Conservation (phyloP, 2,888 invertebrate species). For the Phytoseiulus persimilis region DNA sequence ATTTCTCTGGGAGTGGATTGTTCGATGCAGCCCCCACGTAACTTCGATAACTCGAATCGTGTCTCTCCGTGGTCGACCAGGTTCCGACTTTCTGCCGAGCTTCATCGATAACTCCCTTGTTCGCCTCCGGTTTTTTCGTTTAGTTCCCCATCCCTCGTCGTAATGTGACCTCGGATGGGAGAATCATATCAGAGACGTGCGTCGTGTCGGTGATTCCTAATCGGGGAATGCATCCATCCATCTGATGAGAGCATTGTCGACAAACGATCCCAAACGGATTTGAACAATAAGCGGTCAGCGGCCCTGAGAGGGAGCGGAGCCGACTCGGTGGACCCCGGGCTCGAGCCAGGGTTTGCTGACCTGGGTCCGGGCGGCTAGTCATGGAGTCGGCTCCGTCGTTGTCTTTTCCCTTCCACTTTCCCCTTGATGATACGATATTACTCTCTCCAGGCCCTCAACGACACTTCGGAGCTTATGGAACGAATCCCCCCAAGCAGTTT, state of each 20-base stretch:
- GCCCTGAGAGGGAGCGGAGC: not conserved
- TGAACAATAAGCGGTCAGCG: not conserved
- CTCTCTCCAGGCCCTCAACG: slow-evolving; percentile 21
- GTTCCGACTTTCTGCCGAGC: too few relatives aligned
- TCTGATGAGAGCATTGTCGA: not conserved
- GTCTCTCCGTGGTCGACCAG: too few relatives aligned
- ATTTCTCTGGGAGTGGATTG: too few relatives aligned
- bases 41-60: too few relatives aligned
- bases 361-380: not conserved
- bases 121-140: too few relatives aligned
- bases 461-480: slow-evolving; percentile 34
- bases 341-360: not conserved
- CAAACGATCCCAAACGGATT: not conserved
- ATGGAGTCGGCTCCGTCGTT: not conserved
- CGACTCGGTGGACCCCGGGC: not conserved
- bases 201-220: not conserved
- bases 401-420: not conserved
- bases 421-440: not conserved
- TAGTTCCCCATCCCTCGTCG: too few relatives aligned
- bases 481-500: slow-evolving; percentile 26
- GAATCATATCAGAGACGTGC: too few relatives aligned
- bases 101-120: too few relatives aligned
- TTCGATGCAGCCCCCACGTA: too few relatives aligned
- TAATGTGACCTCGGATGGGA: too few relatives aligned
- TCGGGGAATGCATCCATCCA: not conserved